phyloP scores from a whole-genome alignment of 2,797 vertebrate genomes.

The Sebastes nivosus region DNA sequence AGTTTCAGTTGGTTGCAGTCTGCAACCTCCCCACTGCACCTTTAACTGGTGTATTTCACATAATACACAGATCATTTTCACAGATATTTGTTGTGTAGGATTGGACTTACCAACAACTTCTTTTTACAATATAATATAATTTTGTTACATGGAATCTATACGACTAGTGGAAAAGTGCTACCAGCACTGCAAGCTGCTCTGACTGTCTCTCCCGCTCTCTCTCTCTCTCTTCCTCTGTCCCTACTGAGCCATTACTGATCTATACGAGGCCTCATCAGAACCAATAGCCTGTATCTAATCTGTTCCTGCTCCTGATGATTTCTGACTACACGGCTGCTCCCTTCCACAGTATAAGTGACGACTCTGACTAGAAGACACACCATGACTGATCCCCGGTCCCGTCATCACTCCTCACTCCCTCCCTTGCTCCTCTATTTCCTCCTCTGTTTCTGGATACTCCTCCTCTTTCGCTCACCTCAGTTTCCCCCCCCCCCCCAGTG shows the following conservation, averaged over 20 bases:
- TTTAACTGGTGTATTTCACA: background rate
- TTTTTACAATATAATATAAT: background rate
- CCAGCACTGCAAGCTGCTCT: background rate
- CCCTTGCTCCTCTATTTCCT: background rate
- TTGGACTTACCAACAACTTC: background rate
- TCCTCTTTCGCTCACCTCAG: background rate
- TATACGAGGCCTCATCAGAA: conserved; percentile 65
- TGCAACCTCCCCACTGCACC: background rate
- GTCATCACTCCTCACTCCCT: conserved; percentile 4
- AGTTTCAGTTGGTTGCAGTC: fast-evolving
- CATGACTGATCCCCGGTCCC: conserved; percentile 44
- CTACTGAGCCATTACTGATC: conserved; percentile 66
- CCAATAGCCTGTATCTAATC: conserved; percentile 70
- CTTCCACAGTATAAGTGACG: conserved; percentile 42
- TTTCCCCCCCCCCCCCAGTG: background rate
- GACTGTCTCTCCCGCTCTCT: background rate
- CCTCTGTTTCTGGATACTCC: background rate
- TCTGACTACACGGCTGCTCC: conserved; percentile 51
- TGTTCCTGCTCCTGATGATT: conserved; percentile 60
- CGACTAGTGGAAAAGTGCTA: background rate
- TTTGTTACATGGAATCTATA: background rate
- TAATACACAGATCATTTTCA: conserved; percentile 5
- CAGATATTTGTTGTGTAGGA: background rate
- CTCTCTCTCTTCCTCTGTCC: conserved; percentile 29
- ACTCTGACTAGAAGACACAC: conserved; percentile 42